These are phyloP conservation scores for Entomyzon cyanotis DNA, from an alignment of 2,113 vertebrate species.

Conservation along the genomic window DNA sequence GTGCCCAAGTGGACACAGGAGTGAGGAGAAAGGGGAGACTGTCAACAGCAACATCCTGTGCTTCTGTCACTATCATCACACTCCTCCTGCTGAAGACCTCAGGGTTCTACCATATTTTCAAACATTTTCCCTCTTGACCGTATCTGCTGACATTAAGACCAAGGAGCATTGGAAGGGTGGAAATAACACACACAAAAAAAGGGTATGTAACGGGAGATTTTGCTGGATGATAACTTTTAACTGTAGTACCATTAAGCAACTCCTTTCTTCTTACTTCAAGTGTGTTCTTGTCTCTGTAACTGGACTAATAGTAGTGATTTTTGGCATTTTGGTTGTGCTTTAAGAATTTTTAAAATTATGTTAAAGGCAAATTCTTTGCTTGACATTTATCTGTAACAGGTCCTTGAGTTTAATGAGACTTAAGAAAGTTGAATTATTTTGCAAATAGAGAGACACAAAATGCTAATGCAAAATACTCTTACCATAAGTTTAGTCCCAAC, in stretches of 20 bases:
- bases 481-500: background rate
- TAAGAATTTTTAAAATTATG: background rate
- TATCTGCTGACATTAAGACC: background rate
- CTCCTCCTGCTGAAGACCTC: background rate
- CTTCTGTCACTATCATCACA: background rate
- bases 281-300: background rate
- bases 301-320: background rate
- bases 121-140: background rate
- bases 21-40: background rate
- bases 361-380: background rate
- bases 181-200: background rate
- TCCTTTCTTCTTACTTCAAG: background rate
- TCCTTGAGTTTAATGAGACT: background rate
- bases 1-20: background rate
- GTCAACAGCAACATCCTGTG: background rate
- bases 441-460: background rate
- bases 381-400: background rate
- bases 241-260: background rate
- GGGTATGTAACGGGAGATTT: background rate
- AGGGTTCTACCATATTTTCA: background rate
- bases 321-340: background rate
- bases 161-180: background rate
- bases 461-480: background rate
- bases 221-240: background rate
- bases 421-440: background rate